Base-by-base conservation (phyloP, 2,113 vertebrate genomes). In the Corapipo altera region DNA sequence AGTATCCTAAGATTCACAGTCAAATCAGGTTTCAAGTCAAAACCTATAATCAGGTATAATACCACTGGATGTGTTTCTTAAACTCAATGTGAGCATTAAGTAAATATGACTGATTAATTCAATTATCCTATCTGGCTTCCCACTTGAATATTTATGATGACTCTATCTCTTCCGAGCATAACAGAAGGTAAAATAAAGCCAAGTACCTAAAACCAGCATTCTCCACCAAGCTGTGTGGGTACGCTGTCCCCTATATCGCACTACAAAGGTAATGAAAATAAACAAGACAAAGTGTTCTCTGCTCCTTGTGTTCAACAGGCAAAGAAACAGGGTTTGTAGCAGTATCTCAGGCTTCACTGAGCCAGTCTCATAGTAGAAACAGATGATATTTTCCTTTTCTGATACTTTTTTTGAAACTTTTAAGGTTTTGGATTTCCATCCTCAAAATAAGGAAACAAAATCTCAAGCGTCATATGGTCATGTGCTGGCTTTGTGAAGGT, bases 141-240 rank as follows among this genome's bases (percentile, higher is more conserved):
- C 41, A 80, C 52, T 75, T 81, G 49, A 95, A 95, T 91, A 91
- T 94, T 96, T 94, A 80, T 70, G 41, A 84, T n/a, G 96, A 91
- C 37, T 48, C 19, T 35, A 85, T 66, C 52, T 77, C 39, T 58
- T 73, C 30, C 16, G 23, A 90, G 71, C 33, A 85, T 64, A 93
- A 86, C 3, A 74, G 41, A 93, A 92, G 8, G 17, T 69, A 91
- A 96, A 95, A 86, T 41, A 35, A 94, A 96, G 69, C 26, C 12
- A 92, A 84, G 27, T 3, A 37, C 37, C 59, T 52, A 82, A 80
- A 91, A 81, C 7, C 26, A 75, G 15, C 39, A 90, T 54, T 77
- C 41, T 64, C 67, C n/a, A 54, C 58, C 76, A 76, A 57, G 49
- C 26, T 88, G 27, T 3, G 6, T 58, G 18, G 17, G 46, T 55